Conservation (phyloP, 2,797 vertebrate species). For the Glossophaga mutica region DNA sequence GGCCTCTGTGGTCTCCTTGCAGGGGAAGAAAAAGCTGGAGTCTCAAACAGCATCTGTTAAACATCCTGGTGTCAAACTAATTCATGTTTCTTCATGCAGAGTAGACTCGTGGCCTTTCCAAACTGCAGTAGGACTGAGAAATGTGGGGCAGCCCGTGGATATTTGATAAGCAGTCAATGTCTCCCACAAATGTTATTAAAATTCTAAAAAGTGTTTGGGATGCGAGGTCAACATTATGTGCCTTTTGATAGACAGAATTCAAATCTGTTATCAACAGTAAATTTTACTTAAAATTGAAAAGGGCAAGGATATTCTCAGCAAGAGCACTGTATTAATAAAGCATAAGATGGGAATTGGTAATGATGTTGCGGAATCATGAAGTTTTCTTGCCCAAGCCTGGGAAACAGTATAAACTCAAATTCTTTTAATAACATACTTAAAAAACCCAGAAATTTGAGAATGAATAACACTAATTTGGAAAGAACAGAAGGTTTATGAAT, state of each 20-base stretch:
- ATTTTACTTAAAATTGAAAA: neutral
- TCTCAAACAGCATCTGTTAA: neutral
- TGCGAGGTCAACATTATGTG: neutral
- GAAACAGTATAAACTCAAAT: neutral
- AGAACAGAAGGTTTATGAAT: slow-evolving; percentile 42
- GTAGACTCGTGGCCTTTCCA: neutral
- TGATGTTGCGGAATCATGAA: neutral
- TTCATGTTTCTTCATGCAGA: neutral
- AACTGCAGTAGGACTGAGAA: neutral
- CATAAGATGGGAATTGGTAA: neutral
- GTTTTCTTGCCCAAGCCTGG: neutral
- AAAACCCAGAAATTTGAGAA: neutral
- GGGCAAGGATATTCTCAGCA: neutral
- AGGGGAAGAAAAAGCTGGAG: neutral
- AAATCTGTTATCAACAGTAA: neutral
- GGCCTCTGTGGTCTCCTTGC: neutral
- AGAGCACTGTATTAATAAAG: neutral
- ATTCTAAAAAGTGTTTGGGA: neutral
- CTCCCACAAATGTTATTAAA: neutral
- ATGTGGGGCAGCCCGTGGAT: neutral
- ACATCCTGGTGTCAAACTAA: neutral
- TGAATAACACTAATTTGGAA: neutral
- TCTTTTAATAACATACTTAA: neutral
- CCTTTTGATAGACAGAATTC: neutral
- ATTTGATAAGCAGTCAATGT: neutral